Conservation (phyloP, 2,888 invertebrate genomes). For the Dolichomitus sp. region DNA sequence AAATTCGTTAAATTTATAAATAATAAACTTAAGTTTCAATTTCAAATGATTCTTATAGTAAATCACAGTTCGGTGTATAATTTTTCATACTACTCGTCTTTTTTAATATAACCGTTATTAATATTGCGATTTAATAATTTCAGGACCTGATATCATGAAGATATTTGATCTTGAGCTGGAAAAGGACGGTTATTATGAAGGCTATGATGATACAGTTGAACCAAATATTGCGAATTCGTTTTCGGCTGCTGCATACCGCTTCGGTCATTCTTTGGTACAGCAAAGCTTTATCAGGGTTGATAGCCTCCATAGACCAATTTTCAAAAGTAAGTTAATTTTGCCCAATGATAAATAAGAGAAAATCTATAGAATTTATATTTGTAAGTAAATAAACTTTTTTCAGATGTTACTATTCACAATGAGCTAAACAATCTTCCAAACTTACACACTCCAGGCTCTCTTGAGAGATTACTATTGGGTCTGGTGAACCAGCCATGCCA, state of each 20-base stretch:
- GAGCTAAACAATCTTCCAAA: constrained; percentile 90
- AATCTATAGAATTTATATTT: not conserved
- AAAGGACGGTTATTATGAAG: constrained; percentile 90
- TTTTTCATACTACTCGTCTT: not conserved
- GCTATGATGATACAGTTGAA: constrained; percentile 91
- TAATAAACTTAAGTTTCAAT: too few species aligned
- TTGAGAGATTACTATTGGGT: constrained; percentile 93
- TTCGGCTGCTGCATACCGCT: constrained; percentile 94
- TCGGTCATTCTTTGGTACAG: constrained; percentile 95
- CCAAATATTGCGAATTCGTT: constrained; percentile 93
- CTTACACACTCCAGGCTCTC: constrained; percentile 92
- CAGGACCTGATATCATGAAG: constrained; percentile 91
- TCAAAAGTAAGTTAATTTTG: constrained; percentile 89
- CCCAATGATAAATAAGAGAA: not conserved
- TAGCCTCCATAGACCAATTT: constrained; percentile 89
- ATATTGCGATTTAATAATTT: constrained; percentile 41
- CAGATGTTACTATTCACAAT: constrained; percentile 93
- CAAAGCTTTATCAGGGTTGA: constrained; percentile 92
- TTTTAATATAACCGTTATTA: not conserved
- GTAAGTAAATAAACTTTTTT: constrained; percentile 56
- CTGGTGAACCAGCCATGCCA: constrained; percentile 93
- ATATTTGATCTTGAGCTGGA: constrained; percentile 92
- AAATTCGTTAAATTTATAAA: too few species aligned
- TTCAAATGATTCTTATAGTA: too few species aligned
- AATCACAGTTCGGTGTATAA: not conserved